Conservation (phyloP, 2,888 invertebrate genomes). For the Spodoptera littoralis region DNA sequence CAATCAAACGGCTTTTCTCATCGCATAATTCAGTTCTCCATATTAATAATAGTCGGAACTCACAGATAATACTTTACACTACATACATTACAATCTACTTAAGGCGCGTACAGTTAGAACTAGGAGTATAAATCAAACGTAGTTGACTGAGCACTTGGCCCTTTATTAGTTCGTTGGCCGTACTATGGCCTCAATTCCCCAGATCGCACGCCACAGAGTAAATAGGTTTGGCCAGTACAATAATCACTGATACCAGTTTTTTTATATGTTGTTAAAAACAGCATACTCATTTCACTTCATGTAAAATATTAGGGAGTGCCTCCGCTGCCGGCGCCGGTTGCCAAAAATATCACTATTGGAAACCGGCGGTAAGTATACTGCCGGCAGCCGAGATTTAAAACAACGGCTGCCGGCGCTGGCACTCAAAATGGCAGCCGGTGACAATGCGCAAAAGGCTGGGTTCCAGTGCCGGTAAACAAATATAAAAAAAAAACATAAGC, state of each 20-base stretch:
- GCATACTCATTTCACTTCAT: too few relatives aligned
- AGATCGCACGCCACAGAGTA: slow-evolving; percentile 21
- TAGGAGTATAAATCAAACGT: slow-evolving; percentile 52
- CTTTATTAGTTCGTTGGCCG: slow-evolving; percentile 54
- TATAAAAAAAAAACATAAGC: too few relatives aligned
- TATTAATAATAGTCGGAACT: slow-evolving; percentile 32
- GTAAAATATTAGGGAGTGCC: too few relatives aligned
- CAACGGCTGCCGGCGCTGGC: too few relatives aligned
- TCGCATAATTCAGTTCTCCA: slow-evolving; percentile 34
- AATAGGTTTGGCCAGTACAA: slow-evolving; percentile 1
- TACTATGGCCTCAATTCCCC: slow-evolving; percentile 26
- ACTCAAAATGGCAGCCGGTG: too few relatives aligned
- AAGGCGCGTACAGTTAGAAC: slow-evolving; percentile 35
- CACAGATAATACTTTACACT: slow-evolving; percentile 41
- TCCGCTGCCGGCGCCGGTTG: too few relatives aligned
- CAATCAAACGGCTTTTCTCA: neutral
- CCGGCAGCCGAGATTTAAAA: too few relatives aligned
- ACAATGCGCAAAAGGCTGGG: too few relatives aligned
- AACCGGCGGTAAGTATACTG: too few relatives aligned
- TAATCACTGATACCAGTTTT: neutral
- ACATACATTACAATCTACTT: slow-evolving; percentile 45
- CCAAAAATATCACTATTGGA: too few relatives aligned
- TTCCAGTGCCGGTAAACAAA: too few relatives aligned
- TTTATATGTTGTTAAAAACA: too few relatives aligned
- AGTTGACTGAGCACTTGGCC: slow-evolving; percentile 50